These are phyloP conservation scores for Aphidius colemani DNA, from an alignment of 2,888 invertebrate species.

Conservation along the genomic window DNA sequence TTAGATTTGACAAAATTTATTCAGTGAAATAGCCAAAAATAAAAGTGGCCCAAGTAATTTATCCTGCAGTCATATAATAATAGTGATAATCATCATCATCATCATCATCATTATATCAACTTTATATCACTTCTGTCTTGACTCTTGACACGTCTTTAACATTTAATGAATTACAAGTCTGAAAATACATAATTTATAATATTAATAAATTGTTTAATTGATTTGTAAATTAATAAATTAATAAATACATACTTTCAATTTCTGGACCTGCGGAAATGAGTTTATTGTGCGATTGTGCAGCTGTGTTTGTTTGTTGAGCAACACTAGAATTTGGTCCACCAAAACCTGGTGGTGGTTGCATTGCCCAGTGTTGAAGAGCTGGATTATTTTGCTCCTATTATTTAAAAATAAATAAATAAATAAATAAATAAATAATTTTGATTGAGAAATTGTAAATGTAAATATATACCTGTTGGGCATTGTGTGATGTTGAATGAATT, in stretches of 20 bases:
- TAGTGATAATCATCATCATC: neutral
- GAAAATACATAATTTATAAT: neutral
- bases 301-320: slow-evolving; percentile 54
- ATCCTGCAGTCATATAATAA: neutral
- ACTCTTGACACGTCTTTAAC: neutral
- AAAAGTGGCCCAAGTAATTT: too few relatives aligned
- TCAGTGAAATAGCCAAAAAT: too few relatives aligned
- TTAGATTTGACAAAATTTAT: neutral
- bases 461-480: slow-evolving; percentile 53
- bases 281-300: slow-evolving; percentile 58
- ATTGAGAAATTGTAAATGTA: neutral
- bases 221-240: too few relatives aligned
- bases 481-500: slow-evolving; percentile 52
- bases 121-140: neutral
- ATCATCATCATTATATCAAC: neutral
- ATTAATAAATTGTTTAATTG: too few relatives aligned
- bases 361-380: slow-evolving; percentile 55
- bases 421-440: neutral
- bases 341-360: slow-evolving; percentile 59
- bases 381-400: slow-evolving; percentile 52
- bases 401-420: slow-evolving; percentile 7
- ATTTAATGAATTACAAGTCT: neutral
- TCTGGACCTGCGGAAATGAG: slow-evolving; percentile 58
- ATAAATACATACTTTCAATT: slow-evolving; percentile 53
- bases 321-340: slow-evolving; percentile 53